A percentile compares a stretch with the other conserved stretches of the same genome.
These are phyloP conservation scores for Macaria notata DNA, from an alignment of 2,888 invertebrate genomes.

Conservation along the genomic window DNA sequence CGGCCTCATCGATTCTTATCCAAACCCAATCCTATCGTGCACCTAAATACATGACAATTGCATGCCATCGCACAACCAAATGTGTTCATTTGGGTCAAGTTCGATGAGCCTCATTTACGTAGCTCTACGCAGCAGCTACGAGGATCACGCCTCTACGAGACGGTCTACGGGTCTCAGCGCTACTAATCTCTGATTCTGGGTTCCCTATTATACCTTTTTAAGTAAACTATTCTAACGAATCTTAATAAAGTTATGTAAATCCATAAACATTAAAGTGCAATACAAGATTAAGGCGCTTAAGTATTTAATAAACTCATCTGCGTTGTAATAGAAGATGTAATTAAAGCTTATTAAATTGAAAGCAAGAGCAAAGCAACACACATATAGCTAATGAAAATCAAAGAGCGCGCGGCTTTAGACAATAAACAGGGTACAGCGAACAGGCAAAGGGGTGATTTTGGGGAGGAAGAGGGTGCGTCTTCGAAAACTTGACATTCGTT, in stretches of 20 bases:
- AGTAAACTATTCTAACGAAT: no score
- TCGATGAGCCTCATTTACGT: no score
- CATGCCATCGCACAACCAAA: conserved; percentile 1
- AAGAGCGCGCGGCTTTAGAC: conserved; percentile 36
- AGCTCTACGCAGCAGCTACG: no score
- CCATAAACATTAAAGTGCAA: no score
- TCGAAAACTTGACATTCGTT: conserved; percentile 75
- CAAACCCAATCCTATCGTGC: conserved; percentile 60
- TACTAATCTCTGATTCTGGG: no score
- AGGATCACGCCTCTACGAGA: no score
- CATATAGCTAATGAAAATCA: conserved; percentile 24
- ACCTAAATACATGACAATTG: conserved; percentile 38
- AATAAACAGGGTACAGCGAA: conserved; percentile 47
- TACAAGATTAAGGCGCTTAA: no score
- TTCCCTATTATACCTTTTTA: no score
- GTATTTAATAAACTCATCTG: no score
- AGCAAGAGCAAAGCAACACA: conserved; percentile 10
- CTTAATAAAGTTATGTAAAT: no score
- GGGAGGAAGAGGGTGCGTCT: conserved; percentile 47
- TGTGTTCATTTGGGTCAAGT: background rate
- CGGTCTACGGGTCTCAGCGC: no score
- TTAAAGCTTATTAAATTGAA: background rate
- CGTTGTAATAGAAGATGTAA: background rate
- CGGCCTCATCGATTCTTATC: conserved; percentile 72
- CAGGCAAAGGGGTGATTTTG: conserved; percentile 18